Evolutionary conservation across 1,140 invertebrate species (phyloP), one percentile per base, ranked within the genome.

Genomic region (Zophobas morio): DNA sequence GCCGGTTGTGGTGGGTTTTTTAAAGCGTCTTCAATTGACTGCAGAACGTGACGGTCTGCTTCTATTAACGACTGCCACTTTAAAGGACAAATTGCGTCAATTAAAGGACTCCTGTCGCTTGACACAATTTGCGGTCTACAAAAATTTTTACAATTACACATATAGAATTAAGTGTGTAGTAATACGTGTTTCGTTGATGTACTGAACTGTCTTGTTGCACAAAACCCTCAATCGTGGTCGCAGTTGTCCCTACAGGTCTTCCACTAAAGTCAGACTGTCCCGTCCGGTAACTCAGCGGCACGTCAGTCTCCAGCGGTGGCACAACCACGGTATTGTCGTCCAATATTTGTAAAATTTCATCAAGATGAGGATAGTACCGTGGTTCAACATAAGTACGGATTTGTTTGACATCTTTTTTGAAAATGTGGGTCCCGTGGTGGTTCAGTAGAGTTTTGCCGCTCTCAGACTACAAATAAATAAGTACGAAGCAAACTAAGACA

Each of bases 31-130:
- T 86, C 85, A 8, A 86, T 80, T 0, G 85, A 84, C 79, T 84
- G 71, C 47, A 86, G 77, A 6, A 86, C 83, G 74, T 85, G 82
- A 46, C 74, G 56, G 79, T 86, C 85, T 39, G 85, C 66, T 70
- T 81, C 80, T 73, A 86, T 82, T 34, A 86, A 78, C n/a, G 75
- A 75, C 75, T 85, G 84, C 84, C 85, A 86, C 34, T 66, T 70
- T 33, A 84, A 79, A 40, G 60, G 49, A 76, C 56, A 63, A 6
- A 57, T 72, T 46, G n/a, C 33, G 36, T 40, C 32, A 51, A 36
- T 54, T 54, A n/a, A 32, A 39, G 1, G 34, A n/a, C 35, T n/a
- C 32, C 4, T 51, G 20, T 51, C 76, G 3, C 6, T 57, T 60
- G 49, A 20, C 4, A 20, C n/a, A 20, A 32, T 77, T 1, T n/a